phyloP scores from a whole-genome alignment of 2,113 vertebrate genomes.

The Glaucomys volans region DNA sequence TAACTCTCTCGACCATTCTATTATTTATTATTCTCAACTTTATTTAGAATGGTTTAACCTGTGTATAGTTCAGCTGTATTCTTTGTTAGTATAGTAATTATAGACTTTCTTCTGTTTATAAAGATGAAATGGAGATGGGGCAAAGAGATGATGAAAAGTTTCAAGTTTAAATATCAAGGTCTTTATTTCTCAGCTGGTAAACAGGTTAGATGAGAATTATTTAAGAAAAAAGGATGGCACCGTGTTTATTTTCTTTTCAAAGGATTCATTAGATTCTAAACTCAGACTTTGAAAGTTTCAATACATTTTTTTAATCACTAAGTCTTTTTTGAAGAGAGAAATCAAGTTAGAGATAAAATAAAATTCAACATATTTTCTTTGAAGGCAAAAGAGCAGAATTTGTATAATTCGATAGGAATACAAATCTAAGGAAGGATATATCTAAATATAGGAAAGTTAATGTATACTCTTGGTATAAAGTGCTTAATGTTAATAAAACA shows the following conservation, averaged over 20 bases:
- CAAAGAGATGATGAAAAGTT: slow-evolving; percentile 45
- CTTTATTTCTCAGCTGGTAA: slow-evolving; percentile 69
- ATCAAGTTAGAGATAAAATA: slow-evolving; percentile 34
- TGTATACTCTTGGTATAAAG: background rate
- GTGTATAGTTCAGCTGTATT: slow-evolving; percentile 66
- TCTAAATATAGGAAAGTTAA: background rate
- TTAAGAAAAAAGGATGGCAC: background rate
- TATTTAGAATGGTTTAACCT: slow-evolving; percentile 76
- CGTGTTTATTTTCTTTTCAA: slow-evolving; percentile 59
- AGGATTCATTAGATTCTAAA: slow-evolving; percentile 40
- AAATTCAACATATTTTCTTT: slow-evolving; percentile 32
- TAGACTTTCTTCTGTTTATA: slow-evolving; percentile 76
- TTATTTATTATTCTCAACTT: slow-evolving; percentile 79
- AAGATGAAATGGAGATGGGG: slow-evolving; percentile 70
- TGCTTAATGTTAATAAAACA: background rate
- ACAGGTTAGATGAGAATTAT: slow-evolving; percentile 60
- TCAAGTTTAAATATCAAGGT: slow-evolving; percentile 55
- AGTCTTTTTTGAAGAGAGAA: slow-evolving; percentile 25
- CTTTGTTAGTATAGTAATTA: slow-evolving; percentile 81
- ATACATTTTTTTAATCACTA: background rate
- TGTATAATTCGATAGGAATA: background rate
- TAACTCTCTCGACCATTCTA: slow-evolving; percentile 63
- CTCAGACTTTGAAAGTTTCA: slow-evolving; percentile 37
- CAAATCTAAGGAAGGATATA: background rate
- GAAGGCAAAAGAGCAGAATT: background rate